Percentiles rank a stretch among this genome's conserved stretches.
Evolutionary conservation across 1,140 invertebrate species (phyloP).

Genomic region (Matsumurasca onukii): DNA sequence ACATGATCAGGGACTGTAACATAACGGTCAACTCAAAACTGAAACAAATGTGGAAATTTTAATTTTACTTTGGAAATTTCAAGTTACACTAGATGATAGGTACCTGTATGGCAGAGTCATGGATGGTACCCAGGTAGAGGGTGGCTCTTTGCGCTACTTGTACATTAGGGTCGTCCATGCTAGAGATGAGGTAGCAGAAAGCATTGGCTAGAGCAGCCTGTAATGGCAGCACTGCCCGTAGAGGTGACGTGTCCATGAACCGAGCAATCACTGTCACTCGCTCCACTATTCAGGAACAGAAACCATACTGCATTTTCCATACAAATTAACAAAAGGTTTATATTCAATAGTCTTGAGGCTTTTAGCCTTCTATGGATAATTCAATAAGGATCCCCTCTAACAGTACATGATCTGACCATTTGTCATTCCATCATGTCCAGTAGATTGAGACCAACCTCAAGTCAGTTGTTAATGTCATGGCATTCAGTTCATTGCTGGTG

Average conservation of each 20-base stretch:
- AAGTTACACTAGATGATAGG: too few species aligned
- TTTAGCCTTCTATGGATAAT: too few species aligned
- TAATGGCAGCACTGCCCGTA: slow-evolving; percentile 78
- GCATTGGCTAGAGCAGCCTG: slow-evolving; percentile 95
- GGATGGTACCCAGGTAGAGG: slow-evolving; percentile 91
- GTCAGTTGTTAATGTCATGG: too few species aligned
- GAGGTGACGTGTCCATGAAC: slow-evolving; percentile 87
- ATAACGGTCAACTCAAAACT: slow-evolving; percentile 26
- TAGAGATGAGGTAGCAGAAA: slow-evolving; percentile 94
- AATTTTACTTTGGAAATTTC: too few species aligned
- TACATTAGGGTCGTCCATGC: slow-evolving; percentile 94
- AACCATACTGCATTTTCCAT: too few species aligned
- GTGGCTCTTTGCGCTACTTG: slow-evolving; percentile 93
- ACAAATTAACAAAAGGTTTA: too few species aligned
- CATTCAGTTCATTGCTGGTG: too few species aligned
- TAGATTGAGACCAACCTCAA: too few species aligned
- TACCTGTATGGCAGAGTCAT: slow-evolving; percentile 80
- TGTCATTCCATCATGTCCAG: too few species aligned
- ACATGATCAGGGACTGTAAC: slow-evolving; percentile 76
- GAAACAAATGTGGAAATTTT: neutral
- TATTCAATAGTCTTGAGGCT: too few species aligned
- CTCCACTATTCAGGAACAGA: slow-evolving; percentile 68
- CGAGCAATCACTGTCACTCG: slow-evolving; percentile 88
- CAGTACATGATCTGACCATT: too few species aligned
- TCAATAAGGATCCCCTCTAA: too few species aligned